phyloP scores from a whole-genome alignment of 2,113 vertebrate genomes.

The Hippocampus barbouri region DNA sequence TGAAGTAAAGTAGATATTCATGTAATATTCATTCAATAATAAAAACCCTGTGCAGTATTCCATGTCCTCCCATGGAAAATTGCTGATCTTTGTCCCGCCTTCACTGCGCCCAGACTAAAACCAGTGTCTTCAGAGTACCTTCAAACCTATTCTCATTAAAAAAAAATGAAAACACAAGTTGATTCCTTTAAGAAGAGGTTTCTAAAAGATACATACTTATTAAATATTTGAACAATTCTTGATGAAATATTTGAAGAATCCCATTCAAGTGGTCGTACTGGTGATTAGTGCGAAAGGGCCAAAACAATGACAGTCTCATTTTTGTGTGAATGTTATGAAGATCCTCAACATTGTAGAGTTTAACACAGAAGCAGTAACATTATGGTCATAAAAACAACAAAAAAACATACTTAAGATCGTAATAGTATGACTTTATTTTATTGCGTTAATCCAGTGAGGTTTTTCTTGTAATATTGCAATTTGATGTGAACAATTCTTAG shows the following conservation, averaged over 20 bases:
- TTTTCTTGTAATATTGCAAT: background rate
- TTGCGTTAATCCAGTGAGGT: background rate
- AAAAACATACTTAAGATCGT: background rate
- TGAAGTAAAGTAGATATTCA: slow-evolving; percentile 26
- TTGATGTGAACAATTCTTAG: too few relatives aligned
- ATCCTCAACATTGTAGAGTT: background rate
- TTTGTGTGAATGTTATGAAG: background rate
- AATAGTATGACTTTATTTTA: background rate
- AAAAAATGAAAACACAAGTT: background rate
- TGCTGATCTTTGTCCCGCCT: slow-evolving; percentile 18
- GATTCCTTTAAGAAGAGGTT: too few relatives aligned
- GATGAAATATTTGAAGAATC: too few relatives aligned
- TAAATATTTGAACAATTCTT: too few relatives aligned
- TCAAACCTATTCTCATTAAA: slow-evolving; percentile 16
- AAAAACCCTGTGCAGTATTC: slow-evolving; percentile 31
- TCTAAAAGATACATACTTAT: too few relatives aligned
- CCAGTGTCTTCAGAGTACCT: slow-evolving; percentile 10
- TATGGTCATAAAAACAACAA: background rate
- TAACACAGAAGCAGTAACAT: background rate
- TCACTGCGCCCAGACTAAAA: background rate
- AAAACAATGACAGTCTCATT: background rate
- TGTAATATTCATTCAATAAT: slow-evolving; percentile 36
- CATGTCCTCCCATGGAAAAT: slow-evolving; percentile 42
- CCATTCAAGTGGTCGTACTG: background rate
- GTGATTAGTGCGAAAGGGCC: background rate